A percentile compares a stretch with the other conserved stretches of the same genome.
These are phyloP conservation scores for Troglohyphantes excavatus DNA, from an alignment of 2,888 invertebrate genomes.

Conservation along the genomic window DNA sequence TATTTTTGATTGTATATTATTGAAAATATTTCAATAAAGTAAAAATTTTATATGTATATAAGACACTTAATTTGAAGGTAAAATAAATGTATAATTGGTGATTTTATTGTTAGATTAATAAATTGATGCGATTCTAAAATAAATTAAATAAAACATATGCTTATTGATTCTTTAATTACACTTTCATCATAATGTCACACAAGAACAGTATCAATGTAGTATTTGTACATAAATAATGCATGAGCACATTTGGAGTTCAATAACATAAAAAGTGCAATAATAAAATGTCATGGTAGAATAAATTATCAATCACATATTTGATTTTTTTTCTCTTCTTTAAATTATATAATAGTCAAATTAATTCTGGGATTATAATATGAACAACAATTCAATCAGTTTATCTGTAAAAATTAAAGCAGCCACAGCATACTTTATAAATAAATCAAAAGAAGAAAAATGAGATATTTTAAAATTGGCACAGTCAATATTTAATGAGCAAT, in stretches of 20 bases:
- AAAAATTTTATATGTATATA: too few species aligned
- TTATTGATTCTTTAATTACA: slow-evolving; percentile 39
- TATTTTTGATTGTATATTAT: too few species aligned
- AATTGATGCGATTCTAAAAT: too few species aligned
- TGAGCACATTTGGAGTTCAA: not conserved
- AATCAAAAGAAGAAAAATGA: slow-evolving; percentile 10
- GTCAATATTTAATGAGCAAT: slow-evolving; percentile 37
- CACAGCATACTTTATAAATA: not conserved
- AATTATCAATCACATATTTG: not conserved
- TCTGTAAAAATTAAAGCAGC: not conserved
- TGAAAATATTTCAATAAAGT: too few species aligned
- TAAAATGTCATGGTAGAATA: slow-evolving; percentile 33
- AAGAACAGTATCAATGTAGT: slow-evolving; percentile 24
- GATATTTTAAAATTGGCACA: slow-evolving; percentile 58
- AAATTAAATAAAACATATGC: slow-evolving; percentile 4
- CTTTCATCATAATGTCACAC: slow-evolving; percentile 25
- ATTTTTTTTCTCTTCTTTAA: not conserved
- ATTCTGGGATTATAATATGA: not conserved
- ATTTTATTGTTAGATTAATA: too few species aligned
- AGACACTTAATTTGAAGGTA: too few species aligned
- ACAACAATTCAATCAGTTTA: not conserved
- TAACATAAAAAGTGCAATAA: slow-evolving; percentile 17
- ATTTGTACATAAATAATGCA: slow-evolving; percentile 45
- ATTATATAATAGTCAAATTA: not conserved
- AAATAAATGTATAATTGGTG: too few species aligned